Percentiles rank a stretch among this genome's conserved stretches.
Conservation (phyloP, 2,113 vertebrate species). For the Oxyruncus cristatus region DNA sequence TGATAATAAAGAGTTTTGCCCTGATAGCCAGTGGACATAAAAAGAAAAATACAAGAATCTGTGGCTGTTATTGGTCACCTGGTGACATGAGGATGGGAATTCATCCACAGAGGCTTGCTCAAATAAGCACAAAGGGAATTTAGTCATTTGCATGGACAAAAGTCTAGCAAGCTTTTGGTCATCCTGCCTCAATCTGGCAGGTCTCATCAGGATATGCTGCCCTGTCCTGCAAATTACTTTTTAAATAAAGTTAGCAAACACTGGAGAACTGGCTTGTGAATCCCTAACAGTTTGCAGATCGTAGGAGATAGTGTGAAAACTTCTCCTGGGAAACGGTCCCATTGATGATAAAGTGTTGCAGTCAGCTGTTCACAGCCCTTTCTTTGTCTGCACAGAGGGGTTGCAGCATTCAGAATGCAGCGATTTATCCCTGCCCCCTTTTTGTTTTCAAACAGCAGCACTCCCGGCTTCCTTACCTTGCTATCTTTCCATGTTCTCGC, state of each 20-base stretch:
- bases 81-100: background rate
- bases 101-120: background rate
- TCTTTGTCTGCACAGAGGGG: fast-evolving
- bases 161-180: background rate
- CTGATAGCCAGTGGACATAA: background rate
- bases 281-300: background rate
- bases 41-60: background rate
- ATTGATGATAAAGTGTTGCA: background rate
- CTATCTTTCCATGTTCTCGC: background rate
- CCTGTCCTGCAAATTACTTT: background rate
- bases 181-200: background rate
- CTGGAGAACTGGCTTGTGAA: background rate
- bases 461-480: background rate
- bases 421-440: background rate
- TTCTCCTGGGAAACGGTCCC: background rate
- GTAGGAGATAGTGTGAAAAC: background rate
- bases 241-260: background rate
- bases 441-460: background rate
- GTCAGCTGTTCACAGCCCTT: background rate
- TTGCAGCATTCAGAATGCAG: background rate
- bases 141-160: background rate
- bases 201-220: background rate
- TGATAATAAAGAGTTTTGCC: background rate
- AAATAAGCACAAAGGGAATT: background rate
- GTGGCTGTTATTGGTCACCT: background rate